Percentiles rank a stretch among this genome's conserved stretches.
These are phyloP conservation scores for Phthorimaea operculella DNA, from an alignment of 1,140 invertebrate genomes.

Conservation along the genomic window DNA sequence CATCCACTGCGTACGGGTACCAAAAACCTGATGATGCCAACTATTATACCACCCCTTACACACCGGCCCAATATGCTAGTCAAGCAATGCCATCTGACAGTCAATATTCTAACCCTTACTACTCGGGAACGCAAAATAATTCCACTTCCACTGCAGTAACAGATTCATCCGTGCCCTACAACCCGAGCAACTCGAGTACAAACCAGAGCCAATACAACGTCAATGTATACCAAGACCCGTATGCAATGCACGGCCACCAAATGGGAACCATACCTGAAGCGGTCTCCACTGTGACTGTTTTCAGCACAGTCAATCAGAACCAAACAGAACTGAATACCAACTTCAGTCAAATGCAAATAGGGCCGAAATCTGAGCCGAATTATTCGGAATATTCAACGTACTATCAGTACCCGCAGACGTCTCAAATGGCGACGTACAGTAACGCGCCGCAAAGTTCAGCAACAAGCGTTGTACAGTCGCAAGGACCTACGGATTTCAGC, in stretches of 20 bases:
- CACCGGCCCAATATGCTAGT: constrained; percentile 39
- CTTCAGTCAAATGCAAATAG: constrained; percentile 51
- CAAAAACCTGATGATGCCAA: constrained; percentile 41
- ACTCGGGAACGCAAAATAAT: constrained; percentile 39
- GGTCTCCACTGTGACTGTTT: constrained; percentile 13
- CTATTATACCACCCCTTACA: constrained; percentile 35
- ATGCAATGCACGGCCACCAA: constrained; percentile 15
- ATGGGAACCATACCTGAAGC: constrained; percentile 18
- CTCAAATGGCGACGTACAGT: constrained; percentile 38
- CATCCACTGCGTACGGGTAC: constrained; percentile 28
- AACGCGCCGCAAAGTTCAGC: constrained; percentile 32
- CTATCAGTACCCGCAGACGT: constrained; percentile 46
- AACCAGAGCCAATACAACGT: constrained; percentile 21
- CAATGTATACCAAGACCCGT: constrained; percentile 15
- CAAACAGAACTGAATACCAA: constrained; percentile 38
- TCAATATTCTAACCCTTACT: constrained; percentile 48
- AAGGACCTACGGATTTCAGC: constrained; percentile 34
- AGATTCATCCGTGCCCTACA: constrained; percentile 30
- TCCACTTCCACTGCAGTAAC: constrained; percentile 35
- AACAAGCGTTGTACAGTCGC: constrained; percentile 25
- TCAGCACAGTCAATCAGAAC: constrained; percentile 13
- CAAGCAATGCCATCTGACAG: constrained; percentile 28
- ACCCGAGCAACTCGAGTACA: background rate
- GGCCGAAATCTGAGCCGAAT: constrained; percentile 28
- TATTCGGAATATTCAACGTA: constrained; percentile 25